Conservation (phyloP, 2,113 vertebrate species). For the Pavo muticus region DNA sequence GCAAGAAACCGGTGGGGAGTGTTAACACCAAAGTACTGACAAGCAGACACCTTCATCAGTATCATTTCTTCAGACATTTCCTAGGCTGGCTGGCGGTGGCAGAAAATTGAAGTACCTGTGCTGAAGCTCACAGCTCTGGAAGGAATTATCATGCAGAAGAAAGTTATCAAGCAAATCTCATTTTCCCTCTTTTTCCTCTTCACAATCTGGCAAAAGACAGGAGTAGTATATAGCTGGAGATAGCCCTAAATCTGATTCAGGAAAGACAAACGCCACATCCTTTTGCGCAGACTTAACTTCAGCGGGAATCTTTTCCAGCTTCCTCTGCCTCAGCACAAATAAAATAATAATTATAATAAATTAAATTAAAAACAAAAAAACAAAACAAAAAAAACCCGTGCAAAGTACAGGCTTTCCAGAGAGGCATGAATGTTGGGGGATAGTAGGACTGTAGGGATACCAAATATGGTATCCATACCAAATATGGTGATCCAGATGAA, state of each 20-base stretch:
- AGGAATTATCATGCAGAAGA: neutral
- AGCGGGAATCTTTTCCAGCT: neutral
- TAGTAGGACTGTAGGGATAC: neutral
- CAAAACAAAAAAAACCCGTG: too few relatives aligned
- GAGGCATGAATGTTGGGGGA: rapidly evolving
- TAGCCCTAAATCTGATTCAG: neutral
- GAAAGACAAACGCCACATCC: neutral
- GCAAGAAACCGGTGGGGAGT: neutral
- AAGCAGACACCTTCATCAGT: neutral
- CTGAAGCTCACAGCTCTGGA: neutral
- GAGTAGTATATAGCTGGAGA: neutral
- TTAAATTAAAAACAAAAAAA: too few relatives aligned
- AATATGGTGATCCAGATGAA: neutral
- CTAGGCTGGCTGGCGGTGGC: neutral
- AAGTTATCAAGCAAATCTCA: neutral
- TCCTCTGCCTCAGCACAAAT: neutral
- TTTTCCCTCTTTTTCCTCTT: neutral
- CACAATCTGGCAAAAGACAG: neutral
- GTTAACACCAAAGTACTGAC: neutral
- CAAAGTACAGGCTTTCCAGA: neutral
- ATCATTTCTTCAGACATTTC: neutral
- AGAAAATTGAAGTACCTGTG: neutral
- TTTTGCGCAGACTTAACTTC: neutral
- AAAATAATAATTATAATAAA: too few relatives aligned
- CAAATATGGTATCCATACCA: neutral